Evolutionary conservation across 2,888 invertebrate species (phyloP).

Genomic region (Ichneumoninae sp.): DNA sequence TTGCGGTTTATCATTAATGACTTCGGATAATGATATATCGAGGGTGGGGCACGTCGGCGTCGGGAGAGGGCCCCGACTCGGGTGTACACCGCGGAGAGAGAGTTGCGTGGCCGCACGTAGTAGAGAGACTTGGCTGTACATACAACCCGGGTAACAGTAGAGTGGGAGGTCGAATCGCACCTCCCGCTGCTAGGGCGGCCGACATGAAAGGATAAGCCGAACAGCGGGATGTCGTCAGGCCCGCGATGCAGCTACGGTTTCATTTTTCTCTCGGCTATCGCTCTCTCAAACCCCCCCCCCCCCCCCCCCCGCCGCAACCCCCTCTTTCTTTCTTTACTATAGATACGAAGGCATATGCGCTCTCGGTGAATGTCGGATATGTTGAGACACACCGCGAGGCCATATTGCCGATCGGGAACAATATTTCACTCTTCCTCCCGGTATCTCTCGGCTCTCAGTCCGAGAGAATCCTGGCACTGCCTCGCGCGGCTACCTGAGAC

Average conservation of each 20-base stretch:
- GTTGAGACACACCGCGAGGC: conserved; percentile 43
- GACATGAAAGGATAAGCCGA: conserved; percentile 81
- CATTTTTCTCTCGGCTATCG: conserved; percentile 30
- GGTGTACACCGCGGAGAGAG: conserved; percentile 36
- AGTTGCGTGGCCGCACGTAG: conserved; percentile 54
- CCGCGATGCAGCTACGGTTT: conserved; percentile 70
- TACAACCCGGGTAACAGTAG: conserved; percentile 36
- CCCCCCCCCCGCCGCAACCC: conserved; percentile 27
- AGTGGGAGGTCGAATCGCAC: conserved; percentile 72
- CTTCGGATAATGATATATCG: conserved; percentile 82
- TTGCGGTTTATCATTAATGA: conserved; percentile 83
- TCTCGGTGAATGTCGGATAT: conserved; percentile 33
- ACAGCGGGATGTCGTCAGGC: conserved; percentile 82
- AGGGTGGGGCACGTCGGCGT: conserved; percentile 70
- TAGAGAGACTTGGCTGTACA: conserved; percentile 37
- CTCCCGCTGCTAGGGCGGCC: conserved; percentile 82
- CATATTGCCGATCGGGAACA: conserved; percentile 66
- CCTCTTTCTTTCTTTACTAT: conserved; percentile 27
- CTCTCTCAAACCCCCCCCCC: conserved; percentile 18
- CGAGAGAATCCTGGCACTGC: conserved; percentile 48
- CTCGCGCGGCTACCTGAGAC: conserved; percentile 23
- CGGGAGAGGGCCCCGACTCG: conserved; percentile 24
- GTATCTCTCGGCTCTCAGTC: conserved; percentile 32
- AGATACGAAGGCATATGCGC: conserved; percentile 56
- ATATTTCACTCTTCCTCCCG: conserved; percentile 62